A percentile compares a stretch with the other conserved stretches of the same genome.
These are phyloP conservation scores for Ganaspis brasiliensis DNA, from an alignment of 2,888 invertebrate genomes.

Conservation along the genomic window DNA sequence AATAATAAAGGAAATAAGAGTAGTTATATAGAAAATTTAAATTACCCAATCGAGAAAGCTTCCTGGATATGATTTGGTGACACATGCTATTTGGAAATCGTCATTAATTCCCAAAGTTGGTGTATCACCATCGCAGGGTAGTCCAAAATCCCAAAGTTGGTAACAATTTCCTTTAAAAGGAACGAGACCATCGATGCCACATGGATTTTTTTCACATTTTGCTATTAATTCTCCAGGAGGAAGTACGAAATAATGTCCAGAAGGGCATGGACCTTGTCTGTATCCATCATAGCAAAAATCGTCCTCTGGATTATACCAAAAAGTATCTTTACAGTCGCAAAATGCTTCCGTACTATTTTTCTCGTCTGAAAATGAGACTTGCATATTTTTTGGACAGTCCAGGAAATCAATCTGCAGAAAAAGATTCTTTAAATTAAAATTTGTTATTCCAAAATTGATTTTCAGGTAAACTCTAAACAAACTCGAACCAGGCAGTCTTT, in stretches of 20 bases:
- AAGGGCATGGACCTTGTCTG: conserved; percentile 85
- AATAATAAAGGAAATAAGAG: no score
- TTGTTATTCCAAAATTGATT: no score
- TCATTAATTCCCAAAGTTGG: conserved; percentile 85
- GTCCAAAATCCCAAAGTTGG: conserved; percentile 76
- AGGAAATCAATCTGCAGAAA: no score
- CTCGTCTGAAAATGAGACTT: no score
- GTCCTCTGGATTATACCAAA: conserved; percentile 84
- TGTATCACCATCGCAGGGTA: conserved; percentile 80
- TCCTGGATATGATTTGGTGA: background rate
- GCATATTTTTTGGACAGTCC: no score
- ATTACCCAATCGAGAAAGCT: background rate
- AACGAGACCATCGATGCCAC: conserved; percentile 82
- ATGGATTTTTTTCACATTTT: conserved; percentile 84
- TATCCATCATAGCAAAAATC: conserved; percentile 85
- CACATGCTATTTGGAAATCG: conserved; percentile 84
- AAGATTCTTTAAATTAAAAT: no score
- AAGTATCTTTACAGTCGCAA: conserved; percentile 81
- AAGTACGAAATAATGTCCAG: conserved; percentile 83
- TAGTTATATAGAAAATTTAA: no score
- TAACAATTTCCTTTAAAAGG: conserved; percentile 82
- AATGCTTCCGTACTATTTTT: no score
- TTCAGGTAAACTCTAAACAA: no score
- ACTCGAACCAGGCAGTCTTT: no score
- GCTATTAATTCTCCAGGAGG: conserved; percentile 82